Evolutionary conservation across 2,113 vertebrate genomes (phyloP), one percentile per base, ranked within the genome.

Genomic region (Lophura nycthemera): DNA sequence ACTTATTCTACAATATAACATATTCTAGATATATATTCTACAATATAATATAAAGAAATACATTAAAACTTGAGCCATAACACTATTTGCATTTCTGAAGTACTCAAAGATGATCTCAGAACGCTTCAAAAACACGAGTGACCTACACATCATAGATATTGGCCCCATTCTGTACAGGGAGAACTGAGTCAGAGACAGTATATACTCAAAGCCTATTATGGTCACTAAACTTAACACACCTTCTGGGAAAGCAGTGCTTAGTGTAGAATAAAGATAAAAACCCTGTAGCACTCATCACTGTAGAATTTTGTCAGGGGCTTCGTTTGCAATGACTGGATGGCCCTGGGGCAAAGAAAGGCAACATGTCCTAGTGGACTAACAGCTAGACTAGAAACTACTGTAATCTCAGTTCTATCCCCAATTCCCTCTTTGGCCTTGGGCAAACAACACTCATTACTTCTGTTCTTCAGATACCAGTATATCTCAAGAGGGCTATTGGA

Each of bases 351-450:
- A 83, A 94, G 84, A 66, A 67, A 96, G 83, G 87, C 96, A 89
- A 64, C 79, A 24, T 6, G 12, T 88, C 69, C 89, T 95, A 60
- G 2, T 6, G 88, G 89, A 95, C 7, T 95, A 88, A 90, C 88
- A 95, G 90, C 91, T 57, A 77, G 88, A 90, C 92, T 89, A 91
- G 91, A 47, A 96, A 95, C 93, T 83, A 72, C 91, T 38, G 85
- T 69, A 94, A 95, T 95, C 95, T 94, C 89, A 72, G 1, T 81
- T 88, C 82, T 78, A 66, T 72, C 89, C 84, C 61, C 93, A 95
- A 95, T 88, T 95, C 93, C 89, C 93, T 92, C 85, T 83, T 89
- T 96, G 95, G 94, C 93, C 96, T 94, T 95, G 82, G 89, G 95
- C 95, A 95, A 95, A 95, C 93, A 88, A 95, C 42, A 30, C 89